Percentiles rank a stretch among this genome's conserved stretches.
Conservation (phyloP, 2,797 vertebrate species). For the Huso huso region DNA sequence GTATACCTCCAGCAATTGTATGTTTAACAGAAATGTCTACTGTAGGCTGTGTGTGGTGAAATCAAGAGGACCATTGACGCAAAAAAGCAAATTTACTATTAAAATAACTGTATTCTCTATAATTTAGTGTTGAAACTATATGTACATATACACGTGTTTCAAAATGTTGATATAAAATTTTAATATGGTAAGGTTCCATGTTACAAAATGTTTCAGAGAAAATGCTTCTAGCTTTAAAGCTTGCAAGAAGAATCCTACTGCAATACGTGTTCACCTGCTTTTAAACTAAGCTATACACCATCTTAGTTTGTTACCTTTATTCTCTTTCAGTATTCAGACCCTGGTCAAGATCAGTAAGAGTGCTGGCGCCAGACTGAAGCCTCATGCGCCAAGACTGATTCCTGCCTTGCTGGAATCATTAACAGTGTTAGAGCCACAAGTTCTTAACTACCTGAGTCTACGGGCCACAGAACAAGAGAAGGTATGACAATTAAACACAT, state of each 20-base stretch:
- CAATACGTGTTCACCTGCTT: no score
- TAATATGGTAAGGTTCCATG: no score
- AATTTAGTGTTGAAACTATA: no score
- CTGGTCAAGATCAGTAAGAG: constrained; percentile 97
- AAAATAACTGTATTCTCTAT: no score
- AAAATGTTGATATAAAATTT: background rate
- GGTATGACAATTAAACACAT: constrained; percentile 49
- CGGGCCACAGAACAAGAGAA: constrained; percentile 95
- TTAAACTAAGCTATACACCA: no score
- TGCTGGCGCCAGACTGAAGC: constrained; percentile 84
- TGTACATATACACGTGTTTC: no score
- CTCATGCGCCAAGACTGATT: constrained; percentile 85
- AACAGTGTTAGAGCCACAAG: constrained; percentile 88
- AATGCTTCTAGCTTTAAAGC: no score
- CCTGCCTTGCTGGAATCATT: constrained; percentile 88
- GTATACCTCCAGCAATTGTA: constrained; percentile 42
- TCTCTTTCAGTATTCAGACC: constrained; percentile 76
- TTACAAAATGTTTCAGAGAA: no score
- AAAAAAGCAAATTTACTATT: no score
- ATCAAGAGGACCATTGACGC: no score
- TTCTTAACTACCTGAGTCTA: constrained; percentile 94
- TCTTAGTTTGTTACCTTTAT: background rate
- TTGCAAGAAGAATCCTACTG: no score
- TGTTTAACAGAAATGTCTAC: background rate
- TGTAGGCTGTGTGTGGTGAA: background rate